Conservation (phyloP, 1,140 invertebrate species). For the Bombus haemorrhoidalis region DNA sequence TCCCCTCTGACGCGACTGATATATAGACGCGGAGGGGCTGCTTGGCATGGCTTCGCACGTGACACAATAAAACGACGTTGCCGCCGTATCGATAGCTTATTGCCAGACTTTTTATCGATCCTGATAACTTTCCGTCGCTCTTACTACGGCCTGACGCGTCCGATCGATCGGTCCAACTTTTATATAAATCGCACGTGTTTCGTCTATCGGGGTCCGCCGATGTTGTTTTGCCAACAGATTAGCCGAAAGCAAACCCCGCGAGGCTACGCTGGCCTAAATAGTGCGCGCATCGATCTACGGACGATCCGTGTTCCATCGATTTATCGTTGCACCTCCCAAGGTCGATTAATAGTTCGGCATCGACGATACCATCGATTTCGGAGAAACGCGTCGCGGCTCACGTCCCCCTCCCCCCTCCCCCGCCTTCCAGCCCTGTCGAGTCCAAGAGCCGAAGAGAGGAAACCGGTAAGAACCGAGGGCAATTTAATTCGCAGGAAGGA, state of each 20-base stretch:
- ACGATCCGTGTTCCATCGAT: conserved; percentile 45
- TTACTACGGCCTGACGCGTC: conserved; percentile 19
- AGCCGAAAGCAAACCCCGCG: conserved; percentile 42
- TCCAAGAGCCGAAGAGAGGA: too few relatives aligned
- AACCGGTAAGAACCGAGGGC: too few relatives aligned
- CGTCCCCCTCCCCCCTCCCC: accelerated
- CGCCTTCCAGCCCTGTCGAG: too few relatives aligned
- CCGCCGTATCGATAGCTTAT: conserved; percentile 65
- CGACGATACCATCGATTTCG: too few relatives aligned
- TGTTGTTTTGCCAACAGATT: conserved; percentile 69
- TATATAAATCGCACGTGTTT: conserved; percentile 67
- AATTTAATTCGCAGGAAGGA: conserved; percentile 6
- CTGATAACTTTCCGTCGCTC: conserved; percentile 66
- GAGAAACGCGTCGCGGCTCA: too few relatives aligned
- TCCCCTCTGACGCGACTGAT: conserved; percentile 81
- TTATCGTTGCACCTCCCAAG: neutral
- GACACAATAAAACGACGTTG: conserved; percentile 79
- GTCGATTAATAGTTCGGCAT: too few relatives aligned
- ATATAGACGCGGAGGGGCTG: conserved; percentile 72
- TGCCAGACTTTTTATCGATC: conserved; percentile 73
- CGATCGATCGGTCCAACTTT: conserved; percentile 55
- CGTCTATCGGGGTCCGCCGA: conserved; percentile 33
- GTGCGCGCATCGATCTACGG: neutral
- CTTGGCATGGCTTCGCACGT: conserved; percentile 77
- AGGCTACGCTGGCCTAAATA: conserved; percentile 19